Base-by-base conservation (phyloP, 2,888 invertebrate genomes). In the Plusia festucae region DNA sequence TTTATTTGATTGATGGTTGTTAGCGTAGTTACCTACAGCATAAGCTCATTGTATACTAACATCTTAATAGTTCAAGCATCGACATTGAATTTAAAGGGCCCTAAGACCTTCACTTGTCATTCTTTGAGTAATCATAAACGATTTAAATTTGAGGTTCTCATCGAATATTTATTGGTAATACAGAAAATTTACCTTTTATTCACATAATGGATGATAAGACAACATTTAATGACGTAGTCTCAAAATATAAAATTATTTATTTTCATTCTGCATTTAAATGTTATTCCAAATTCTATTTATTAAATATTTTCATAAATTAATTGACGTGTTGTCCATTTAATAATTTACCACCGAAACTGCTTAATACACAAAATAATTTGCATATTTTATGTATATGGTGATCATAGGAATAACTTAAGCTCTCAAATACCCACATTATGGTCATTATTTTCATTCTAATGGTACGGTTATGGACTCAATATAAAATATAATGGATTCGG, bases 361-460 rank as follows among this genome's bases (percentile, higher is more conserved):
- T 71, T 30, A 70, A 76, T 67, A 72, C 61, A 78, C 65, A 52
- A 69, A 63, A 65, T 13, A 56, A 85, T 87, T 86, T 76, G 71
- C 85, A 83, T 87, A 85, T 63, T 81, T 81, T 71, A 81, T 68
- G 64, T 82, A 83, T 70, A 78, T 73, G 71, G 71, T 69, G 61
- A 73, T 73, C 73, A 81, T 82, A 79, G 65, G 63, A 79, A 85
- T 85, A 84, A 76, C 78, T 82, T 75, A 67, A 66, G 65, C 63
- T 68, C 61, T 70, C 55, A 67, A 81, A 79, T 75, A 75, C 72
- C 77, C 75, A 83, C 77, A 79, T 74, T 74, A 79, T 65, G 61
- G 66, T 68, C 62, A 65, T 74, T 80, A 75, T 74, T 73, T 68
- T 76, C 61, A 59, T 75, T 65, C 72, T 76, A 81, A 82, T 81